Conservation (phyloP, 2,797 vertebrate species). For the Hippoglossus hippoglossus region DNA sequence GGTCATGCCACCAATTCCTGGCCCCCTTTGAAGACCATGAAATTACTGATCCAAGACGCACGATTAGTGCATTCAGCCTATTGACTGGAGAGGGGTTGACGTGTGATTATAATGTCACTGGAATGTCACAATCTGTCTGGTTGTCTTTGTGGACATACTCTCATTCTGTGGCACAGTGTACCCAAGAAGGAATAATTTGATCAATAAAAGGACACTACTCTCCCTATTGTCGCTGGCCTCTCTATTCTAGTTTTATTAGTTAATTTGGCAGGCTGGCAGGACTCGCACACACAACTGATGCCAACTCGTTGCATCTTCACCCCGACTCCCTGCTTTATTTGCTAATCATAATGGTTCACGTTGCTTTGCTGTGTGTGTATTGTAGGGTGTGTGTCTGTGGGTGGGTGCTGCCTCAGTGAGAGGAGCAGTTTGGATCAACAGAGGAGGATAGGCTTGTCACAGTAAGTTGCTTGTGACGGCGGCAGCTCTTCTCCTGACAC, state of each 20-base stretch:
- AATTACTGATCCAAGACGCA: conserved; percentile 86
- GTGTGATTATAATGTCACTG: conserved; percentile 84
- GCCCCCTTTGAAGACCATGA: conserved; percentile 83
- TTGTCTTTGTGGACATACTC: conserved; percentile 70
- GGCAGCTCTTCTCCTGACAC: conserved; percentile 75
- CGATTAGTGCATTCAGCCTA: conserved; percentile 81
- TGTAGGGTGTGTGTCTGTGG: conserved; percentile 25
- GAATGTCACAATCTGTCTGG: conserved; percentile 87
- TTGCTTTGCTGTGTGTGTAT: conserved; percentile 34
- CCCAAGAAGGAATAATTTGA: conserved; percentile 77
- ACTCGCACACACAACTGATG: conserved; percentile 52
- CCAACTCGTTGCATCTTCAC: conserved; percentile 54
- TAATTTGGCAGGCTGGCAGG: conserved; percentile 70
- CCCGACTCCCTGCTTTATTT: conserved; percentile 52
- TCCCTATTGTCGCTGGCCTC: conserved; percentile 56
- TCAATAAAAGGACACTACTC: conserved; percentile 74
- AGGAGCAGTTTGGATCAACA: conserved; percentile 63
- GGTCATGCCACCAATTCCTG: conserved; percentile 85
- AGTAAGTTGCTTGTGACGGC: conserved; percentile 74
- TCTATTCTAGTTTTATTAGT: conserved; percentile 73
- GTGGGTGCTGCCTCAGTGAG: conserved; percentile 46
- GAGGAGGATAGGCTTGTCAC: conserved; percentile 78
- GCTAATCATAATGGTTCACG: conserved; percentile 52
- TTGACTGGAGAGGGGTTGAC: conserved; percentile 80
- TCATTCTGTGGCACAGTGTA: conserved; percentile 70